Evolutionary conservation across 2,888 invertebrate species (phyloP), one percentile per base, ranked within the genome.

Genomic region (Priapulus caudatus): DNA sequence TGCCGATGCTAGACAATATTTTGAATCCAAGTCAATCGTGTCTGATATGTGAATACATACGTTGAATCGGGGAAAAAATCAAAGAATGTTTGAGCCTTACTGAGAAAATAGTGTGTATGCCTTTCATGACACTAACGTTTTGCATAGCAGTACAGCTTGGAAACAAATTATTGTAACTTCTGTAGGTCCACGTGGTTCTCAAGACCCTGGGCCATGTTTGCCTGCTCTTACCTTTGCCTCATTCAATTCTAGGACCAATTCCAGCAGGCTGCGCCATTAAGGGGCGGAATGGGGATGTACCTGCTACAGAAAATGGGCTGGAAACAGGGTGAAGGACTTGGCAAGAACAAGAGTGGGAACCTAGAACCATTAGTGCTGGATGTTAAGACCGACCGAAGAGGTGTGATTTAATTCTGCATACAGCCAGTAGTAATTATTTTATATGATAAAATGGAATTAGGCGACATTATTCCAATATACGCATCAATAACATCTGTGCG

Each of bases 271-370:
- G 83, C 85, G 53, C 92, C 92, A 0, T 84, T 95, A 1, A 83
- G 82, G 48, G 86, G 91, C 51, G 95, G 95, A 10, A 89, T 95
- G 83, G 97, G 97, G 20, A 90, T 92, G 90, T 84, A 86, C 61
- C 78, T 98, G 56, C 78, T 98, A 47, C 88, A 92, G 75, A 95
- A 93, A 77, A 95, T 97, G 95, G 97, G 97, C 45, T 97, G 97
- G 97, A 83, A 83, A 59, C 91, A 91, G 0, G 97, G 97, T 0
- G 88, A 89, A 71, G 98, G 97, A 21, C 77, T 98, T 50, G 97
- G 98, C 33, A 93, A 92, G 69, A 86, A 91, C 67, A 90, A 89
- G 66, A 86, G 88, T 49, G 98, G 97, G 0, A 79, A 84, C 0
- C 73, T 89, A 19, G 89, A 88, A 66, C 97, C 97, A 0, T 75